These are phyloP conservation scores for Tenthredo scrophulariae DNA, from an alignment of 2,888 invertebrate species.

Conservation along the genomic window DNA sequence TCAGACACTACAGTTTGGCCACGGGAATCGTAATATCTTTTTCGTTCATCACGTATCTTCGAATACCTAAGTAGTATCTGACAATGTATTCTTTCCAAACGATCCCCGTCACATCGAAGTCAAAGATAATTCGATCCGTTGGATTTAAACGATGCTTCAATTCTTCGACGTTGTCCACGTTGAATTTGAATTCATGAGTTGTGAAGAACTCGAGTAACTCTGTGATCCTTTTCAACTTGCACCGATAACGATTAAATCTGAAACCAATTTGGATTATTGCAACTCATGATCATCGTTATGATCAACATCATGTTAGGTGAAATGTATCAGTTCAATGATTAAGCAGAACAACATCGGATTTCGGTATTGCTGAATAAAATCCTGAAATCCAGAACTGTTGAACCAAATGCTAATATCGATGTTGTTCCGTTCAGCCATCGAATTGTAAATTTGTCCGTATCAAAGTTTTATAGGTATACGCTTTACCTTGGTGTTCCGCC, in stretches of 20 bases:
- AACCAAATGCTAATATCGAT: no score
- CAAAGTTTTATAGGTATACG: background rate
- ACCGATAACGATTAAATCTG: constrained; percentile 80
- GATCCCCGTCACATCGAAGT: constrained; percentile 33
- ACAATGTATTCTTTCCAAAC: background rate
- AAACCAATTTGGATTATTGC: constrained; percentile 64
- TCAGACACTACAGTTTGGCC: background rate
- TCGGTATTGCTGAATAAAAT: no score
- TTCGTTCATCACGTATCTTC: background rate
- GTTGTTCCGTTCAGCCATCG: no score
- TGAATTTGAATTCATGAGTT: constrained; percentile 79
- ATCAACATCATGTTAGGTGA: background rate
- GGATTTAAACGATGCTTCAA: constrained; percentile 71
- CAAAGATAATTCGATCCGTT: constrained; percentile 58
- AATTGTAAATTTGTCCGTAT: background rate
- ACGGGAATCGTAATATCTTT: background rate
- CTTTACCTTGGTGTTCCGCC: constrained; percentile 12
- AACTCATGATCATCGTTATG: no score
- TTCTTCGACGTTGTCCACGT: constrained; percentile 74
- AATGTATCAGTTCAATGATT: background rate
- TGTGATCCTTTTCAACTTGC: constrained; percentile 78
- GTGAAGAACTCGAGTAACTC: constrained; percentile 80
- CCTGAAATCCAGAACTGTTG: no score
- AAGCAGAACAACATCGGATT: no score
- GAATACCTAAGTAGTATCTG: background rate